phyloP scores from a whole-genome alignment of 2,797 vertebrate species.

The Knipowitschia caucasica region DNA sequence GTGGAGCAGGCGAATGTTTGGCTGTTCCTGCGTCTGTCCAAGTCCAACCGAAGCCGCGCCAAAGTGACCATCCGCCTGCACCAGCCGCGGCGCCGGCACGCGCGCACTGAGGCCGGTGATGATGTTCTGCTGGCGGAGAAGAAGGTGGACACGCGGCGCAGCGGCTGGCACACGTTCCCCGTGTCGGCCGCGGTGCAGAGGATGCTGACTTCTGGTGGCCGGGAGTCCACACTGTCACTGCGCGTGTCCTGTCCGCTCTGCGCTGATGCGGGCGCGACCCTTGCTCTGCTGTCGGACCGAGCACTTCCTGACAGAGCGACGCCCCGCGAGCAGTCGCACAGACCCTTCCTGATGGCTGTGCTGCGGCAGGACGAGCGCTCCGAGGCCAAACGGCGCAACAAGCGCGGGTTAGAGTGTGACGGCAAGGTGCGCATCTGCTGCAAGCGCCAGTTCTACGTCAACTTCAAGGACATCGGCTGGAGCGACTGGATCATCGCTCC shows the following conservation, averaged over 20 bases:
- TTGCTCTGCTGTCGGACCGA: conserved; percentile 71
- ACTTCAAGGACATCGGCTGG: conserved; percentile 99
- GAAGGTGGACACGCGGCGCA: conserved; percentile 88
- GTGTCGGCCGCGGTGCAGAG: conserved; percentile 84
- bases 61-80: conserved; percentile 88
- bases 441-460: conserved; percentile 95
- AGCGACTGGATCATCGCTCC: conserved; percentile 99
- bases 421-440: conserved; percentile 96
- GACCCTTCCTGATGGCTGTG: conserved; percentile 94
- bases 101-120: conserved; percentile 72
- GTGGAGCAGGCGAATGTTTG: conserved; percentile 94
- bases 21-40: conserved; percentile 92
- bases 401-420: conserved; percentile 93
- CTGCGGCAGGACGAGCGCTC: conserved; percentile 81
- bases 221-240: conserved; percentile 76
- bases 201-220: conserved; percentile 74
- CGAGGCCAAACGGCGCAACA: conserved; percentile 77
- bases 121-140: conserved; percentile 86
- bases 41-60: conserved; percentile 88
- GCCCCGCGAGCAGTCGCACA: conserved; percentile 90
- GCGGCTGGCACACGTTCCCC: conserved; percentile 94
- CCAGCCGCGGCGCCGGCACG: conserved; percentile 64
- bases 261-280: conserved; percentile 82
- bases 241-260: conserved; percentile 87
- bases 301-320: conserved; percentile 54